Base-by-base conservation (phyloP, 2,888 invertebrate genomes). In the Arenicola marina region DNA sequence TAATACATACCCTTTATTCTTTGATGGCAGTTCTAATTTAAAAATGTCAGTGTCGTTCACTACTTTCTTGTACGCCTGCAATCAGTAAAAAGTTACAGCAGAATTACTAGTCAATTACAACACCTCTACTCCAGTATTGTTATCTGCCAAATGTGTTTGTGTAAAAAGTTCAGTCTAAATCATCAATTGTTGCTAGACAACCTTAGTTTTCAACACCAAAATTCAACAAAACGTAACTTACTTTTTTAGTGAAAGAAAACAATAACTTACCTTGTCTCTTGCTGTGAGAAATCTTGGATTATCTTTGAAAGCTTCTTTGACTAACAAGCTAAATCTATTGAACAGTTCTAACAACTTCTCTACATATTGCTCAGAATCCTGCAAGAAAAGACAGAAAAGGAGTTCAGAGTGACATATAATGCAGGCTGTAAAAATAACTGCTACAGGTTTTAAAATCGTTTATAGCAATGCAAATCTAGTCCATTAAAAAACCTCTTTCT, bases 221-320 rank as follows among this genome's bases (percentile, higher is more conserved):
- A 3, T 24, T 7, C 46, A 46, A 21, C 3, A 3, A 21, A 18
- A 21, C 46, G 3, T 26, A 3, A 21, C 26, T 3, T 3, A 3
- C 46, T 24, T 3, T 3, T 3, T 3, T 26, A 46, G 28, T 24
- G n/a, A 11, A 51, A n/a, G 34, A 2, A 55, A 21, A 29, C n/a
- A n/a, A n/a, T n/a, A 24, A 51, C 59, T 65, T 63, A 84, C 85
- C 75, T 97, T 98, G 84, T 99, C 98, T 79, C 98, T 88, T 11
- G 97, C 94, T 2, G 99, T 99, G 62, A 99, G 87, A 85, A 99
- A 98, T 61, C 98, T 87, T 1, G 98, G 96, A 86, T 99, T 98
- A 85, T 98, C 95, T 78, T 91, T 89, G 82, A 98, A 99, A 43
- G 98, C 98, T 76, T 96, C 92, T 76, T 90, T 91, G 2, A 95